Base-by-base conservation (phyloP, 2,113 vertebrate species). In the Cyphomyrus plagiostoma region DNA sequence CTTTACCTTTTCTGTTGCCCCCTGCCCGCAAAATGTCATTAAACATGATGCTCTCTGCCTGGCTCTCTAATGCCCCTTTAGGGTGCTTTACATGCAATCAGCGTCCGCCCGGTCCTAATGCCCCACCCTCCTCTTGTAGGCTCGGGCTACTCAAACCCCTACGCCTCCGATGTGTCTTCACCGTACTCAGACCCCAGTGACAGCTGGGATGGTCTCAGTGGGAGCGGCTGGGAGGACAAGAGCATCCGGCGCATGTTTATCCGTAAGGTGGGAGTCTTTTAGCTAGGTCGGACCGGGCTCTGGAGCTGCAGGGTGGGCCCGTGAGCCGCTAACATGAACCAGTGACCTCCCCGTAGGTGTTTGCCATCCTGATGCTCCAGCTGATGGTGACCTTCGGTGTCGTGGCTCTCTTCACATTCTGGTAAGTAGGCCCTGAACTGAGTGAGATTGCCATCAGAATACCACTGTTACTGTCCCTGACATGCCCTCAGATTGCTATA, bases 301-400 rank as follows among this genome's bases (percentile, higher is more conserved):
- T 62, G 56, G 56, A n/a, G 56, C 56, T n/a, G 23, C 62, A 4
- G 26, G n/a, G 0, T 0, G 62, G 62, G 62, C 3, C 26, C 3
- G 10, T 30, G 62, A 70, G n/a, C 62, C 26, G 10, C 26, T 26
- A 30, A 30, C 3, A 9, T 70, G 62, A 70, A 3, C 26, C n/a
- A 3, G 62, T 70, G n/a, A 30, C n/a, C n/a, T 70, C 26, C 62
- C 3, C 62, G 1, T 82, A 93, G 93, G 93, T 93, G 46, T 93
- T 92, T 84, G 88, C 89, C 77, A 93, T 93, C 84, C 90, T 93
- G 56, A 93, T 93, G 93, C 89, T 92, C 74, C 93, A 93, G 91
- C 91, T 93, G 42, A 87, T 93, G 91, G 92, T 92, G 87, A 93
- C 93, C 8, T 93, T 93, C 62, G 86, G 90, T 23, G 88, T 93